Base-by-base conservation (phyloP, 2,888 invertebrate genomes). In the Spisula subtruncata region DNA sequence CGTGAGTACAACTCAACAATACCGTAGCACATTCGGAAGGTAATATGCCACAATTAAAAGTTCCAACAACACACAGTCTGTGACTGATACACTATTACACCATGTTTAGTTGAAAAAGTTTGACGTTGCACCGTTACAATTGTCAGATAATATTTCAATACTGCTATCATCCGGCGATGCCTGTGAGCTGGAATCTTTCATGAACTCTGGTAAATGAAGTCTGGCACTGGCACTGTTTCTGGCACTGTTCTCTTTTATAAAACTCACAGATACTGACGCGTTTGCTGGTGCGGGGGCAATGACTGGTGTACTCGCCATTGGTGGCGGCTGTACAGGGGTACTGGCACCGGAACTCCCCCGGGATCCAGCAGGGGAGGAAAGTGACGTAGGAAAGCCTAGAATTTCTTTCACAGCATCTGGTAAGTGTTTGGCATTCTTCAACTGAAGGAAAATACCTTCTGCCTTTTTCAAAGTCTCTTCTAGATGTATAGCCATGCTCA, bases 361-460 rank as follows among this genome's bases (percentile, higher is more conserved):
- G 12, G 94, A 92, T 25, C 91, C 89, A 16, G 90, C 82, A 5
- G 94, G 93, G 25, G 93, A 89, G 0, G 86, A 80, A n/a, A 92
- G 87, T 4, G 89, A 79, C 35, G 90, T 90, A 8, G 91, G 89
- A 75, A 95, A 89, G 51, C 96, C 96, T 8, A 97, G 91, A 81
- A 96, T 96, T 87, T 96, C 96, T 86, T 94, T 94, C 56, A 96
- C 92, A 20, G 93, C 83, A 6, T 92, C 91, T 0, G 96, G 96
- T 29, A 96, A 92, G 83, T 95, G 95, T 90, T 95, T 95, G 89
- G 96, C 96, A 83, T 95, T 92, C 71, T 95, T 95, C 60, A 99
- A 97, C 97, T 99, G 99, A 94, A 98, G 97, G 97, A 98, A 99
- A 94, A 99, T 99, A 14, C 98, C 98, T 97, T 99, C 99, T 0